Conservation (phyloP, 2,888 invertebrate species). For the Phortica okadai region DNA sequence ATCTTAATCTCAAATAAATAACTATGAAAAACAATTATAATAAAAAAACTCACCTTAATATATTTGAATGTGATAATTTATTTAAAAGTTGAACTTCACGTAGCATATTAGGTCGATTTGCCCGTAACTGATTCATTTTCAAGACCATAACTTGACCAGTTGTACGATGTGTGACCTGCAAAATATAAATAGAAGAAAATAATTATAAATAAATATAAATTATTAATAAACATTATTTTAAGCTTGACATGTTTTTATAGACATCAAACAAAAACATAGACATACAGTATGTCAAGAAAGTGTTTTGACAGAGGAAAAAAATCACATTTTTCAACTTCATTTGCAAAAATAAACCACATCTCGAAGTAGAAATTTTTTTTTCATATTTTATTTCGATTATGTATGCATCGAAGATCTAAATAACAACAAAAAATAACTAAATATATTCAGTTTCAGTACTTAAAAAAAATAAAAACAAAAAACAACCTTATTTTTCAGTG, state of each 20-base stretch:
- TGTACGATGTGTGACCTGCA: constrained; percentile 93
- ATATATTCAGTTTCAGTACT: too few species aligned
- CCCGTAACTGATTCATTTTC: constrained; percentile 95
- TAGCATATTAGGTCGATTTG: constrained; percentile 96
- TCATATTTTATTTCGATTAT: too few species aligned
- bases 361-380: too few species aligned
- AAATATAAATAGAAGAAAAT: constrained; percentile 59
- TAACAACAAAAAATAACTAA: too few species aligned
- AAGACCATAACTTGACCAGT: constrained; percentile 97
- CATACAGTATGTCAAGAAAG: too few species aligned
- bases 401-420: too few species aligned
- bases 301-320: too few species aligned
- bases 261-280: not conserved
- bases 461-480: too few species aligned
- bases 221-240: not conserved
- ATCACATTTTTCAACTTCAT: too few species aligned
- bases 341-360: too few species aligned
- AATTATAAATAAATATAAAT: constrained; percentile 16
- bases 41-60: constrained; percentile 83
- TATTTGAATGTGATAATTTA: constrained; percentile 94
- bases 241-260: constrained; percentile 1
- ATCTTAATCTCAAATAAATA: constrained; percentile 41
- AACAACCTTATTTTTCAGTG: too few species aligned
- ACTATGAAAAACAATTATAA: not conserved
- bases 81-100: constrained; percentile 98